phyloP scores from a whole-genome alignment of 2,797 vertebrate species.

The Muscicapa comitata region DNA sequence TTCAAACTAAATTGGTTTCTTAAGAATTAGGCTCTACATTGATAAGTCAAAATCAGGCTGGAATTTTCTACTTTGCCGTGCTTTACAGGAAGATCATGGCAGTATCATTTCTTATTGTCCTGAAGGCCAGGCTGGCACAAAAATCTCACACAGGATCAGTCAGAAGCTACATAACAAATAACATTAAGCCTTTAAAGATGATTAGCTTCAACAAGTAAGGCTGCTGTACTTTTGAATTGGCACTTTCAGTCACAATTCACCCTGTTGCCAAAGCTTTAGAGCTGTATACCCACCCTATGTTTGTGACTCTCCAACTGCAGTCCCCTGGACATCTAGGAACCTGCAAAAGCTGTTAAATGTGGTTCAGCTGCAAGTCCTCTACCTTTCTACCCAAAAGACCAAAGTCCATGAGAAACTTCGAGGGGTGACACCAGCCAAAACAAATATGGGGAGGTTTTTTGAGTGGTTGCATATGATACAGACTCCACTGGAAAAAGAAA shows the following conservation, averaged over 20 bases:
- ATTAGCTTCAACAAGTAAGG: background rate
- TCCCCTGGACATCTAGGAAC: background rate
- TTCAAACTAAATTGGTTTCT: background rate
- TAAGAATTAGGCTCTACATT: background rate
- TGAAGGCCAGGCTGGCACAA: background rate
- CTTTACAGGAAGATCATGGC: background rate
- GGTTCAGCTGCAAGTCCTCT: background rate
- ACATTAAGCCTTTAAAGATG: background rate
- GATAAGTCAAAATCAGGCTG: background rate
- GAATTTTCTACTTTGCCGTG: background rate
- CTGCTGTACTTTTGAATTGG: background rate
- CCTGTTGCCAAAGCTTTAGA: background rate
- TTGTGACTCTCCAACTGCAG: background rate
- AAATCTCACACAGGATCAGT: background rate
- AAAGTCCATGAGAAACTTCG: background rate
- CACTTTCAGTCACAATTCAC: background rate
- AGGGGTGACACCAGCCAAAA: background rate
- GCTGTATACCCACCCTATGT: background rate
- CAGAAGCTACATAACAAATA: background rate
- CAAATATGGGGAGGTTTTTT: background rate
- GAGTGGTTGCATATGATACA: background rate
- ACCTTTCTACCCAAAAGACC: background rate
- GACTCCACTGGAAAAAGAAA: background rate
- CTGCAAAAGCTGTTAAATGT: background rate
- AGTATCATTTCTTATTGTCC: background rate